Evolutionary conservation across 2,888 invertebrate genomes (phyloP).

Genomic region (Chymomyza amoena): DNA sequence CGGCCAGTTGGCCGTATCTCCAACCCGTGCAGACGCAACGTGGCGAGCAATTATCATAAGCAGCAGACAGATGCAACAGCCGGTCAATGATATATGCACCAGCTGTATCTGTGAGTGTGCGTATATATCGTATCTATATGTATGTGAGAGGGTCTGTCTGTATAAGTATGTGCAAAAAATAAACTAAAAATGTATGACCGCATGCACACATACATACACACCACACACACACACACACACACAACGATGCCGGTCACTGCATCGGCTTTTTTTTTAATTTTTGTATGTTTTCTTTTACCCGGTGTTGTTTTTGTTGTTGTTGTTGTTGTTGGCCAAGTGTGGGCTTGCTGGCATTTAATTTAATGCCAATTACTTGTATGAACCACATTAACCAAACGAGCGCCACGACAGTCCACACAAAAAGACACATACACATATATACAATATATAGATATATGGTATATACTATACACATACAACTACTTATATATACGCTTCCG

Average conservation of each 20-base stretch:
- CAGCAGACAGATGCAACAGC: slow-evolving; percentile 60
- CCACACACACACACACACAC: slow-evolving; percentile 3
- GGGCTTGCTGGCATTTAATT: slow-evolving; percentile 60
- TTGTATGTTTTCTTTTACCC: not conserved
- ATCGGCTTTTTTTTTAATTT: slow-evolving; percentile 37
- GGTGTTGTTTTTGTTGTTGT: slow-evolving; percentile 6
- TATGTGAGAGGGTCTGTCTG: slow-evolving; percentile 27
- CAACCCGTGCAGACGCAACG: slow-evolving; percentile 5
- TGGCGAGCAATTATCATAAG: slow-evolving; percentile 71
- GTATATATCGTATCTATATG: too few species aligned
- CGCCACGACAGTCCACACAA: slow-evolving; percentile 6
- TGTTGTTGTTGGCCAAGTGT: slow-evolving; percentile 26
- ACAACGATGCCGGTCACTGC: slow-evolving; percentile 15
- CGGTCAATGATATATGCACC: slow-evolving; percentile 8
- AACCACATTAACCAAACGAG: slow-evolving; percentile 64
- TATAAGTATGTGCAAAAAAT: slow-evolving; percentile 37
- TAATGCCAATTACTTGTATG: slow-evolving; percentile 73
- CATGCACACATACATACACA: not conserved
- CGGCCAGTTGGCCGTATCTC: slow-evolving; percentile 6
- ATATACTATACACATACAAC: not conserved
- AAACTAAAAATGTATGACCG: slow-evolving; percentile 53
- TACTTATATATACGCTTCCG: slow-evolving; percentile 17
- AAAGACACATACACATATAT: slow-evolving; percentile 12
- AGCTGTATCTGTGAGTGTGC: not conserved
- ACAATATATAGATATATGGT: not conserved